Evolutionary conservation across 2,888 invertebrate genomes (phyloP).

Genomic region (Willowsia nigromaculata): DNA sequence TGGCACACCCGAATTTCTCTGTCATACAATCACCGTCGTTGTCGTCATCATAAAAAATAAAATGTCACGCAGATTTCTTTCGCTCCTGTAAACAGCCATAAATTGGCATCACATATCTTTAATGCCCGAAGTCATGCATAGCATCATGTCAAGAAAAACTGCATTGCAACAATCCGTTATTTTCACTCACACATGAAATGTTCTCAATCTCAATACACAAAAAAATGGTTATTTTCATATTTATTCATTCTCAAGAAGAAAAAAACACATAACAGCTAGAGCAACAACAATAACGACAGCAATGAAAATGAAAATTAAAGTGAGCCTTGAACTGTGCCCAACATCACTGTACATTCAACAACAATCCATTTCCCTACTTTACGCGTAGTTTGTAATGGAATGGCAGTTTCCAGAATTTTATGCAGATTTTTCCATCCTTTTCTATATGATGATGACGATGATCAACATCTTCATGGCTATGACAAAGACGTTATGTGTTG

Average conservation of each 20-base stretch:
- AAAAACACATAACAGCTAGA: constrained; percentile 4
- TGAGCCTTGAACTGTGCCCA: neutral
- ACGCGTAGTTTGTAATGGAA: neutral
- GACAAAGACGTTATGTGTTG: constrained; percentile 23
- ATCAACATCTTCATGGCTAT: neutral
- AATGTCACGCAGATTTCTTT: constrained; percentile 32
- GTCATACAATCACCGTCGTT: neutral
- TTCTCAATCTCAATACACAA: neutral
- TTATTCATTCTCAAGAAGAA: neutral
- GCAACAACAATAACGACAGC: constrained; percentile 37
- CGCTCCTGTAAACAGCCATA: constrained; percentile 30
- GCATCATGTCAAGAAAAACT: neutral
- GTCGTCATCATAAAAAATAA: constrained; percentile 36
- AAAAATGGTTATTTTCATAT: neutral
- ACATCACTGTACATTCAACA: neutral
- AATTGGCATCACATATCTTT: constrained; percentile 55
- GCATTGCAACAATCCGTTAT: neutral
- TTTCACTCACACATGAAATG: neutral
- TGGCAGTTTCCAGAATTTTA: constrained; percentile 24
- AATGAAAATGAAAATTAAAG: constrained; percentile 27
- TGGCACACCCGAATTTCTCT: neutral
- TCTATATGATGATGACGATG: neutral
- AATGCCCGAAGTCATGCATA: constrained; percentile 36
- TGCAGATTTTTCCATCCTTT: constrained; percentile 7
- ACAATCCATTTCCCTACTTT: neutral